Evolutionary conservation across 2,113 vertebrate species (phyloP).

Genomic region (Oxyruncus cristatus): DNA sequence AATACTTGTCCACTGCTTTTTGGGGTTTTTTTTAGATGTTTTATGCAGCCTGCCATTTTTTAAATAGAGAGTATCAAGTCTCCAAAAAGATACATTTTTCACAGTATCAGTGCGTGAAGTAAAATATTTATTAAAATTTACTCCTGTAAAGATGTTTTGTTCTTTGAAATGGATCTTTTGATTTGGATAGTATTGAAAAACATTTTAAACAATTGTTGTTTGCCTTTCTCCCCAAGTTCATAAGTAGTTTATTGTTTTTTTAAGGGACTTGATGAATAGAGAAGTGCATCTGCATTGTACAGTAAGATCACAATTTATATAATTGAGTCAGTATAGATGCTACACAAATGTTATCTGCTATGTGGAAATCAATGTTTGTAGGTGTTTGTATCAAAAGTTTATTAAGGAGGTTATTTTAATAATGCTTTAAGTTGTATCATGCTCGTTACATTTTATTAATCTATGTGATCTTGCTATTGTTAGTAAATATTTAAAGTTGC

Average conservation of each 20-base stretch:
- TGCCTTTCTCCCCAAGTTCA: neutral
- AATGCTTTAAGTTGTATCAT: neutral
- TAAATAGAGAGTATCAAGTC: neutral
- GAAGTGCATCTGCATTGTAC: neutral
- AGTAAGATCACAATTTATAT: neutral
- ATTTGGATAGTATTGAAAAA: neutral
- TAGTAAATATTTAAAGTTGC: neutral
- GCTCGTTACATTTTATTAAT: neutral
- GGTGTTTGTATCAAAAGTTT: neutral
- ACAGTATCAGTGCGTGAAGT: rapidly evolving
- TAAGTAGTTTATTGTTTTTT: neutral
- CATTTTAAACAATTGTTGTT: neutral
- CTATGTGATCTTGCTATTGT: neutral
- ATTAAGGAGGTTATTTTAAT: neutral
- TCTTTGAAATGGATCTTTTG: neutral
- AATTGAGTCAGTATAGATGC: neutral
- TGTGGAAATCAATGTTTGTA: neutral
- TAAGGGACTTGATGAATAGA: neutral
- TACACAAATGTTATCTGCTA: neutral
- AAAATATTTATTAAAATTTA: neutral
- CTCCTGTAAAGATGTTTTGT: neutral
- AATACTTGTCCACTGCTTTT: neutral
- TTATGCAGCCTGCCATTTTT: neutral
- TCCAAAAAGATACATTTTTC: neutral
- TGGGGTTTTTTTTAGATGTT: neutral